These are phyloP conservation scores for Protobothrops mucrosquamatus DNA, from an alignment of 2,113 vertebrate genomes.

Conservation along the genomic window DNA sequence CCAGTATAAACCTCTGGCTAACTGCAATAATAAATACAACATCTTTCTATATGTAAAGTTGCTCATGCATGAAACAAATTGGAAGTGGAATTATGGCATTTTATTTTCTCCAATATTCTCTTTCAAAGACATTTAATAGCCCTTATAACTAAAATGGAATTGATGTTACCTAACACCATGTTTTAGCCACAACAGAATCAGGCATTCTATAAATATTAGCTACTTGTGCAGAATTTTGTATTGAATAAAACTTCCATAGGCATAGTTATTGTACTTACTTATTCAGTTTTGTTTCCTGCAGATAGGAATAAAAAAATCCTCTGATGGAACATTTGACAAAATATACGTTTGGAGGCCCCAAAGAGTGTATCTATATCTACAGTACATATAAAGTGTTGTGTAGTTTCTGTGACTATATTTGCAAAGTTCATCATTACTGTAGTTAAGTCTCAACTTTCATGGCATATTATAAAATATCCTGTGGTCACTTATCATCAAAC, in stretches of 20 bases:
- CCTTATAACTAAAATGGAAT: no score
- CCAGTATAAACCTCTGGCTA: no score
- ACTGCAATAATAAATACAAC: no score
- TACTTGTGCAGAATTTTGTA: neutral
- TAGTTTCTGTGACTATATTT: neutral
- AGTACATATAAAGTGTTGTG: neutral
- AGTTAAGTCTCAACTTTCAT: neutral
- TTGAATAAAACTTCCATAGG: neutral
- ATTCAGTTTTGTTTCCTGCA: slow-evolving; percentile 9
- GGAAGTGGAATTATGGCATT: no score
- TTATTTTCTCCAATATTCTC: no score
- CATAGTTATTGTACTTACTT: neutral
- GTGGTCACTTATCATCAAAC: no score
- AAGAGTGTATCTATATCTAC: neutral
- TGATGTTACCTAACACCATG: neutral
- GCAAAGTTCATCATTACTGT: neutral
- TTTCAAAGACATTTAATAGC: no score
- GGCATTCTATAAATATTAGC: neutral
- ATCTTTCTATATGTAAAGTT: no score
- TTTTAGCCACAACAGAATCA: neutral
- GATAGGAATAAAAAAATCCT: neutral
- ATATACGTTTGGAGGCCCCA: neutral
- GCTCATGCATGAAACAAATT: no score
- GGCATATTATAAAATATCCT: neutral
- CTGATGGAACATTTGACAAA: neutral